phyloP scores from a whole-genome alignment of 2,888 invertebrate species.

The Pammene aurita region DNA sequence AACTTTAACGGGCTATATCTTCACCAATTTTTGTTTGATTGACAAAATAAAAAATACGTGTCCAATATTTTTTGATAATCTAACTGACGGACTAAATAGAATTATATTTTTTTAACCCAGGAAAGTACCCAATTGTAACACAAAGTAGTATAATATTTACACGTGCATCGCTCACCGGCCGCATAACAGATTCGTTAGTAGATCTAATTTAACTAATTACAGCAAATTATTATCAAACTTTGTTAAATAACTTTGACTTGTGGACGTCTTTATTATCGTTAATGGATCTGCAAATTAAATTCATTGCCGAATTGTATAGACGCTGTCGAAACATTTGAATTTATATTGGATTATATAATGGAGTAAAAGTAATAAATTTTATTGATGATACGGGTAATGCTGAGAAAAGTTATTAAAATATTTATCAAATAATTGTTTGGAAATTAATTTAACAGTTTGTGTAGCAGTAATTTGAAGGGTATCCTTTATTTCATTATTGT shows the following conservation, averaged over 20 bases:
- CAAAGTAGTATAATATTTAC: no score
- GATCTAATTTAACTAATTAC: not conserved
- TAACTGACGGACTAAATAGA: no score
- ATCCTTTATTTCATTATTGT: no score
- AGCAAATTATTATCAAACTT: slow-evolving; percentile 1
- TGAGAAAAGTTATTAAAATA: not conserved
- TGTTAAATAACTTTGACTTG: not conserved
- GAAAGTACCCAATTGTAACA: no score
- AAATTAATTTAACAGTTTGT: not conserved
- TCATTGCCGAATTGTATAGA: slow-evolving; percentile 9
- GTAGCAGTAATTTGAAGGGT: no score
- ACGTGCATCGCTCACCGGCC: no score
- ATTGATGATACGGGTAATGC: not conserved
- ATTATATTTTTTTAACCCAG: no score
- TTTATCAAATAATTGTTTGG: no score
- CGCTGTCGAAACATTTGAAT: slow-evolving; percentile 10
- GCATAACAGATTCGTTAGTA: not conserved
- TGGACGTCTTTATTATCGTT: slow-evolving; percentile 16
- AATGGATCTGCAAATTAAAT: slow-evolving; percentile 31
- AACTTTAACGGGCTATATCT: no score
- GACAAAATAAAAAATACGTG: no score
- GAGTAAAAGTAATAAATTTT: slow-evolving; percentile 12
- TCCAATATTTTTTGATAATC: no score
- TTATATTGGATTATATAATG: slow-evolving; percentile 3
- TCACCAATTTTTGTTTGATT: no score